Percentiles rank a stretch among this genome's conserved stretches.
Conservation (phyloP, 2,888 invertebrate genomes). For the Polydrusus cervinus region DNA sequence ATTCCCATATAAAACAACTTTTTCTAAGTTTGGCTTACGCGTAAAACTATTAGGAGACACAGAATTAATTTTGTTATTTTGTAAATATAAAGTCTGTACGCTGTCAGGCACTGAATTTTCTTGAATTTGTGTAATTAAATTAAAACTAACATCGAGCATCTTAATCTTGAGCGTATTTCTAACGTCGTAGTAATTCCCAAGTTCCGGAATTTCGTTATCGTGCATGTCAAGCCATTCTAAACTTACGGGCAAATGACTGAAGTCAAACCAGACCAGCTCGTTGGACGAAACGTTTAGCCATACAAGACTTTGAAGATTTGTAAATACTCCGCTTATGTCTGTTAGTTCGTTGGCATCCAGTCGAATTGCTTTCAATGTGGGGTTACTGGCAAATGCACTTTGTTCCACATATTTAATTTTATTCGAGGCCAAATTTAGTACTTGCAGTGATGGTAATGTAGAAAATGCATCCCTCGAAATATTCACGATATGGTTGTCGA, state of each 20-base stretch:
- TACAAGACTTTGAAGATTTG: slow-evolving; percentile 81
- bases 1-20: slow-evolving; percentile 86
- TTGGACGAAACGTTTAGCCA: slow-evolving; percentile 90
- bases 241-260: slow-evolving; percentile 83
- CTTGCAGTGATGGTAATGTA: slow-evolving; percentile 81
- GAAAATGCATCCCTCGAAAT: slow-evolving; percentile 84
- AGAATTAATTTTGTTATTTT: slow-evolving; percentile 82
- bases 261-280: slow-evolving; percentile 86
- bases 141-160: slow-evolving; percentile 85
- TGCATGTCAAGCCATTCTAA: slow-evolving; percentile 89
- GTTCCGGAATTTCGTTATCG: slow-evolving; percentile 83
- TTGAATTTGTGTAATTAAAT: slow-evolving; percentile 80
- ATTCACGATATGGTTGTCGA: slow-evolving; percentile 86
- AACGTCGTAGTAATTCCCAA: slow-evolving; percentile 83
- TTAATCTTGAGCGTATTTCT: slow-evolving; percentile 79
- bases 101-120: slow-evolving; percentile 83
- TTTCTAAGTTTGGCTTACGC: slow-evolving; percentile 81
- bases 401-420: slow-evolving; percentile 85
- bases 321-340: slow-evolving; percentile 86
- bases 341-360: slow-evolving; percentile 86
- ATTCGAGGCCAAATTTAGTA: slow-evolving; percentile 87
- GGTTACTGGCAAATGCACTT: slow-evolving; percentile 84
- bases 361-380: slow-evolving; percentile 82
- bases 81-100: slow-evolving; percentile 81
- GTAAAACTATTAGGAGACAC: slow-evolving; percentile 82